Conservation (phyloP, 2,797 vertebrate species). For the Phylloscopus collybita region DNA sequence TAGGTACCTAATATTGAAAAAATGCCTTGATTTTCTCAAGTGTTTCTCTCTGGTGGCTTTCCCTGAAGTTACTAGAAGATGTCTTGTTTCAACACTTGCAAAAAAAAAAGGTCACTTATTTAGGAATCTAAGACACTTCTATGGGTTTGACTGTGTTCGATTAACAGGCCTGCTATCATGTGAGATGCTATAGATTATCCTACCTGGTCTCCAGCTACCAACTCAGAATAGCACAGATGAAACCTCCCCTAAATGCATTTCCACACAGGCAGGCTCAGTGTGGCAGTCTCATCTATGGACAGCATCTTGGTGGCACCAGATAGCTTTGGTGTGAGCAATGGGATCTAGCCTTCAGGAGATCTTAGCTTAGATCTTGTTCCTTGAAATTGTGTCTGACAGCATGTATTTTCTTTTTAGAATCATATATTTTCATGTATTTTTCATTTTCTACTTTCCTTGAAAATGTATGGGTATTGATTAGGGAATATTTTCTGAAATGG, state of each 20-base stretch:
- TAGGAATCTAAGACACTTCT: neutral
- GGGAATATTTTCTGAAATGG: neutral
- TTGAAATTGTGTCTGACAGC: neutral
- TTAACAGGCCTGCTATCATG: neutral
- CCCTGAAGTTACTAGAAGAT: neutral
- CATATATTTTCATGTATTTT: neutral
- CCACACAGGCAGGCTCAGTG: neutral
- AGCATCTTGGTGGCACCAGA: neutral
- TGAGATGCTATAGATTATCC: neutral
- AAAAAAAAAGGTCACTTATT: neutral
- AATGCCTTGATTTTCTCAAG: slow-evolving; percentile 18
- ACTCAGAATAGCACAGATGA: neutral
- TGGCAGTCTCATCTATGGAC: neutral
- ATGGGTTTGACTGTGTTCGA: neutral
- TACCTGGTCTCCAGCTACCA: neutral
- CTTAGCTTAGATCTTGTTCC: neutral
- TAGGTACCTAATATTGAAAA: neutral
- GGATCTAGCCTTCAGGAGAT: neutral
- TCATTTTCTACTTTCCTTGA: neutral
- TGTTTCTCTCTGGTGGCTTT: neutral
- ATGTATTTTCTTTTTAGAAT: neutral
- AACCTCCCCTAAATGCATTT: neutral
- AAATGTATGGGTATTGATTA: neutral
- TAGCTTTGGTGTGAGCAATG: neutral
- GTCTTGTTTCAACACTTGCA: neutral